phyloP scores from a whole-genome alignment of 2,113 vertebrate genomes.

The Ursus arctos region DNA sequence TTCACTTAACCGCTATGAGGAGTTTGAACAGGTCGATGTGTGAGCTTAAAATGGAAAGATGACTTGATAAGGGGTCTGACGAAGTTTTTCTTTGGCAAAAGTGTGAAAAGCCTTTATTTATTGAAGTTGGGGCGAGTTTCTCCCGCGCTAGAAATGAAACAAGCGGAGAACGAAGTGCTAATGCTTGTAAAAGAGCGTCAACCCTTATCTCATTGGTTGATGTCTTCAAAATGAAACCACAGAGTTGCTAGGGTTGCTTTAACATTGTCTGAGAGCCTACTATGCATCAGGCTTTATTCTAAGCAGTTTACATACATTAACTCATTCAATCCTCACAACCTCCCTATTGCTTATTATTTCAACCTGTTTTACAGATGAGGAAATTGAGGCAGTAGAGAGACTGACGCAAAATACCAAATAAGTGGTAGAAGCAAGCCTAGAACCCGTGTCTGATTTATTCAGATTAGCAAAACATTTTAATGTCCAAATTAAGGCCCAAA shows the following conservation, averaged over 20 bases:
- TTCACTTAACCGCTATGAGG: background rate
- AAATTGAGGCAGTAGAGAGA: background rate
- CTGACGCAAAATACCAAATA: background rate
- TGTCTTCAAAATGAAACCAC: background rate
- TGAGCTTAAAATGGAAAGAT: conserved; percentile 13
- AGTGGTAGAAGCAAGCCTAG: background rate
- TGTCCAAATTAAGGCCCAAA: background rate
- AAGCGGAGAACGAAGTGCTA: background rate
- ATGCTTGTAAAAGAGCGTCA: background rate
- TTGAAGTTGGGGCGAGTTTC: background rate
- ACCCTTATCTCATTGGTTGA: background rate
- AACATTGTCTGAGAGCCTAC: background rate
- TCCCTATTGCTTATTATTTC: background rate
- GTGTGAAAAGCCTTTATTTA: background rate
- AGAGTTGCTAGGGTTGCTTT: background rate
- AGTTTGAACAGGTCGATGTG: background rate
- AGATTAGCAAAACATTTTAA: conserved; percentile 46
- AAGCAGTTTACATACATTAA: background rate
- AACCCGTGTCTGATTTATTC: background rate
- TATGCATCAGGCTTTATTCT: background rate
- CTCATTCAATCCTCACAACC: background rate
- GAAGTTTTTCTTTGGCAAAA: background rate
- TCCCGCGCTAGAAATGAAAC: background rate
- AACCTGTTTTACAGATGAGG: background rate
- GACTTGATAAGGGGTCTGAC: background rate